These are phyloP conservation scores for Triplophysa rosa DNA, from an alignment of 2,113 vertebrate genomes.

Conservation along the genomic window DNA sequence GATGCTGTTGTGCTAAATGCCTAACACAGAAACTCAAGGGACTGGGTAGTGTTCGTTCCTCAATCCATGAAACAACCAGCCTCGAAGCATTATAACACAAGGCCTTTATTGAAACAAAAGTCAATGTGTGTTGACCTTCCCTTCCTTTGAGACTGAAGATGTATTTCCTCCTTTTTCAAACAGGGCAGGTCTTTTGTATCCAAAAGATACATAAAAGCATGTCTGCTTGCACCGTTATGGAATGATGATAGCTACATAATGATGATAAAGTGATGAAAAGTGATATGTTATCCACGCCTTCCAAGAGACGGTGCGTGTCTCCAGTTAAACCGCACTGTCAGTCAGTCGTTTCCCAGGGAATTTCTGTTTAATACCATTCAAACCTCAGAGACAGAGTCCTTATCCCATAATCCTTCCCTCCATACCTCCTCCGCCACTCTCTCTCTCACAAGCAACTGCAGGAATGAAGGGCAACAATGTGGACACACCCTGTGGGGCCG, in stretches of 20 bases:
- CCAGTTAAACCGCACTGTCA: slow-evolving; percentile 64
- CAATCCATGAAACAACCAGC: neutral
- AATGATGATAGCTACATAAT: neutral
- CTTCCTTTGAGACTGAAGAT: slow-evolving; percentile 58
- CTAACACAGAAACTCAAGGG: neutral
- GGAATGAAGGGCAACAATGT: slow-evolving; percentile 58
- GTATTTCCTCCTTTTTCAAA: neutral
- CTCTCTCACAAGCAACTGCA: slow-evolving; percentile 57
- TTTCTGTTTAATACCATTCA: slow-evolving; percentile 67
- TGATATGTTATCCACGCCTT: slow-evolving; percentile 29
- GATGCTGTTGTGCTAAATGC: neutral
- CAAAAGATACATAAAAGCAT: neutral
- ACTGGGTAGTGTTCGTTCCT: neutral
- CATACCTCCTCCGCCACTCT: slow-evolving; percentile 57
- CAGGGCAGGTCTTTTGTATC: neutral
- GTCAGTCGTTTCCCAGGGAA: slow-evolving; percentile 70
- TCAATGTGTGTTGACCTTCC: slow-evolving; percentile 55
- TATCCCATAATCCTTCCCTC: slow-evolving; percentile 57
- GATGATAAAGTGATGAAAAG: neutral
- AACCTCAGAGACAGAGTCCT: slow-evolving; percentile 69
- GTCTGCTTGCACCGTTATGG: slow-evolving; percentile 44
- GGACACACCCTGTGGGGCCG: slow-evolving; percentile 62
- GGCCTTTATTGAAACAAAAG: neutral
- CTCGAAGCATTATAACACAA: neutral
- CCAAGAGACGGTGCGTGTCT: slow-evolving; percentile 59